Evolutionary conservation across 2,113 vertebrate species (phyloP).

Genomic region (Malurus elegans): DNA sequence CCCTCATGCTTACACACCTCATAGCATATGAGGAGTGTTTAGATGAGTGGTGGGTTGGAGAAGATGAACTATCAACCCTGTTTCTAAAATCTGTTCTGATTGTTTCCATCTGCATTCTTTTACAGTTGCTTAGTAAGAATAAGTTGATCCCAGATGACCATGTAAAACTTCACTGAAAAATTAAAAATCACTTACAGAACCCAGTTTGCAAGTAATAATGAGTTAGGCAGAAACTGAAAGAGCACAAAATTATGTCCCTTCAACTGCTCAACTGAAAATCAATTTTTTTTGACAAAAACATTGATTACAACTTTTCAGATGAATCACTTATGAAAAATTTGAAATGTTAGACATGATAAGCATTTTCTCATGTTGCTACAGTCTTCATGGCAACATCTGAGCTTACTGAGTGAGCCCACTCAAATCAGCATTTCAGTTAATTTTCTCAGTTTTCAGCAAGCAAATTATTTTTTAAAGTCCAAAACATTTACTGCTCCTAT

Average conservation of each 20-base stretch:
- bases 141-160: neutral
- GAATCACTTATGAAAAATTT: neutral
- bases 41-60: neutral
- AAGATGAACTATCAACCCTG: neutral
- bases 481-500: neutral
- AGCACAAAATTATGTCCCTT: neutral
- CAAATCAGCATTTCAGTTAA: neutral
- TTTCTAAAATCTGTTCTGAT: neutral
- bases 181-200: neutral
- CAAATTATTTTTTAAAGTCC: neutral
- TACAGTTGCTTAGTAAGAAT: neutral
- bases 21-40: neutral
- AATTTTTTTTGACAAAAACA: conserved; percentile 10
- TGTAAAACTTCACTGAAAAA: neutral
- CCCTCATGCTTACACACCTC: neutral
- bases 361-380: neutral
- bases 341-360: neutral
- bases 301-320: neutral
- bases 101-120: neutral
- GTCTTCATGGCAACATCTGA: neutral
- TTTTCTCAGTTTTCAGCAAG: neutral
- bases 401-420: neutral
- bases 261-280: conserved; percentile 9
- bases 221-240: neutral
- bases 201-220: neutral